phyloP scores from a whole-genome alignment of 1,140 invertebrate species.

The Dreissena polymorpha region DNA sequence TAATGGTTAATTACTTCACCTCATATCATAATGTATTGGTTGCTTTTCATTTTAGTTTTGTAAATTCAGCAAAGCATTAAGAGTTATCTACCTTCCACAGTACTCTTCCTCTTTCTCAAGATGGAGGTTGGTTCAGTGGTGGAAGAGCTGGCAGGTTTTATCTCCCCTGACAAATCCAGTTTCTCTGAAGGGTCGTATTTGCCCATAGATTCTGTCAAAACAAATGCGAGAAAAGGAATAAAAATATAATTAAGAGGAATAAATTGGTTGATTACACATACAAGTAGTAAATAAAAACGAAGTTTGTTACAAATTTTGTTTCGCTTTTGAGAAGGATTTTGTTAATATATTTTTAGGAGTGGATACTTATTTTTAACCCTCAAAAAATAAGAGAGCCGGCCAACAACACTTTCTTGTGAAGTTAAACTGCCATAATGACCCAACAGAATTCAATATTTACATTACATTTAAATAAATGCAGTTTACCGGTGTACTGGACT shows the following conservation, averaged over 20 bases:
- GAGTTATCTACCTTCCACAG: slow-evolving; percentile 15
- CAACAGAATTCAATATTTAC: too few species aligned
- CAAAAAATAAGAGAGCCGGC: not conserved
- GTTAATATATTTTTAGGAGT: not conserved
- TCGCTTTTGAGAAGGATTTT: not conserved
- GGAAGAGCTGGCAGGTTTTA: slow-evolving; percentile 7
- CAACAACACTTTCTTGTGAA: not conserved
- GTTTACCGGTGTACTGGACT: slow-evolving; percentile 73
- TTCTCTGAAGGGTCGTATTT: slow-evolving; percentile 22
- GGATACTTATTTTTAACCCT: not conserved
- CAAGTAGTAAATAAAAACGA: too few species aligned
- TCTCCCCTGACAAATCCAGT: slow-evolving; percentile 30
- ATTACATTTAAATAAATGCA: not conserved
- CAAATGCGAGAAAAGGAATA: not conserved
- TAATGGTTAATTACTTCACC: not conserved
- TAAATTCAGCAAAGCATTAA: not conserved
- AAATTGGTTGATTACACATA: not conserved
- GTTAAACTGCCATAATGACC: too few species aligned
- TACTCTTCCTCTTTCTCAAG: slow-evolving; percentile 59
- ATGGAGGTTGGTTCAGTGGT: slow-evolving; percentile 61
- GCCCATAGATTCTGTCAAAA: slow-evolving; percentile 48
- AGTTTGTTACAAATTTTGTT: not conserved
- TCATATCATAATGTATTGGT: not conserved
- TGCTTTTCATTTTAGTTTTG: not conserved
- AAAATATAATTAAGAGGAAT: not conserved